Evolutionary conservation across 2,113 vertebrate species (phyloP), one percentile per base, ranked within the genome.

Genomic region (Charina bottae): DNA sequence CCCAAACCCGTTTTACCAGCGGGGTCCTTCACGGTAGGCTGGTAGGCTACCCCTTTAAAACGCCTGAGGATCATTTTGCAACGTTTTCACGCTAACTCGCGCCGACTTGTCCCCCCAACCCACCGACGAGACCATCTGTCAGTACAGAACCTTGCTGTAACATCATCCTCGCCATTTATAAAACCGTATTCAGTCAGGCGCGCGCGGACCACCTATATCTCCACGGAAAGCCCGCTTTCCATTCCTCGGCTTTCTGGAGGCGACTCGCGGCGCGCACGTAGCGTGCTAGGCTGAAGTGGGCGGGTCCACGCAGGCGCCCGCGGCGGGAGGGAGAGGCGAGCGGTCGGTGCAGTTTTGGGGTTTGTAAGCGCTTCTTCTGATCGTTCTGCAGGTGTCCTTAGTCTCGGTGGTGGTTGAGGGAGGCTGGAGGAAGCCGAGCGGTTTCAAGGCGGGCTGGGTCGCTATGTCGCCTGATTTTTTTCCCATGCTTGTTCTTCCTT

Each of bases 11-110:
- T 6, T 42, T 78, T 78, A 42, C 33, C 33, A 10, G 12, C 3
- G n/a, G 92, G 94, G 95, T 11, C 95, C 93, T 94, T 91, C 72
- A 0, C 19, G 19, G 28, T n/a, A n/a, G 6, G 26, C n/a, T 28
- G 9, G 26, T 28, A 9, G 19, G 89, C 4, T 83, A 89, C 23
- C 91, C 59, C 0, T 0, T 21, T 17, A 19, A 72, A 92, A 83
- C 59, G 96, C 96, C 96, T 95, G 95, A 62, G 15, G 0, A 2
- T 26, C 17, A n/a, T 0, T 33, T 54, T 3, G 4, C 12, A 6
- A 28, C 0, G 12, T 89, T 89, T 64, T 53, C 28, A 53, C 4
- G 19, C 9, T 37, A 58, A 11, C 15, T 24, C n/a, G 8, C n/a
- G 53, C 12, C 84, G 7, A 28, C 17, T 21, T 56, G 17, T 87